Evolutionary conservation across 2,888 invertebrate genomes (phyloP).

Genomic region (Archips crataeganus): DNA sequence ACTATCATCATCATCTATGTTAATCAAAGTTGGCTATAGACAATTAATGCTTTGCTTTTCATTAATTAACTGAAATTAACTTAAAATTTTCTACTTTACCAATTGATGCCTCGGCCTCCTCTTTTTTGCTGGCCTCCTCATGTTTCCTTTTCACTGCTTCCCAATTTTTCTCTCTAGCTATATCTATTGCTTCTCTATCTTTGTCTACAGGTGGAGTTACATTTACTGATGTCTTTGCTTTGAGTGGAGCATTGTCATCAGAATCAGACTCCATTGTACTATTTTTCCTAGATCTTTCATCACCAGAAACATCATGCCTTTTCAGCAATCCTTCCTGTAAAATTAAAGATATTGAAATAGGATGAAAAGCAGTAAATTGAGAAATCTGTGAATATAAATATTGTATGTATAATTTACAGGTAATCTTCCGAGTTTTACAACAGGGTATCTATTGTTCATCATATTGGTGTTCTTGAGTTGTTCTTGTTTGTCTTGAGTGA

Average conservation of each 20-base stretch:
- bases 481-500: constrained; percentile 69
- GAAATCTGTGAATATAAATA: neutral
- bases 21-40: too few species aligned
- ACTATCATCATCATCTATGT: too few species aligned
- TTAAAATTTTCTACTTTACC: constrained; percentile 56
- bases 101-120: constrained; percentile 79
- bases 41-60: neutral
- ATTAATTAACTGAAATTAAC: neutral
- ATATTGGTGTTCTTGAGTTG: constrained; percentile 62
- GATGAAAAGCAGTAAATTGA: neutral
- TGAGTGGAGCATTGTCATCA: constrained; percentile 79
- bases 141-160: constrained; percentile 84
- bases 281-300: constrained; percentile 74
- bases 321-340: constrained; percentile 78
- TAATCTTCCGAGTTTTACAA: constrained; percentile 81
- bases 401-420: constrained; percentile 65
- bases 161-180: constrained; percentile 84
- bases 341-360: constrained; percentile 30
- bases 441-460: constrained; percentile 74
- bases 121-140: constrained; percentile 82
- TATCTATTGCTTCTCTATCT: constrained; percentile 82
- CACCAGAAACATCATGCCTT: constrained; percentile 72
- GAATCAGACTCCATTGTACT: constrained; percentile 80
- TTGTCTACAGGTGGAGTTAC: constrained; percentile 73
- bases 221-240: constrained; percentile 66